Conservation (phyloP, 2,797 vertebrate species). For the Borostomias antarcticus region DNA sequence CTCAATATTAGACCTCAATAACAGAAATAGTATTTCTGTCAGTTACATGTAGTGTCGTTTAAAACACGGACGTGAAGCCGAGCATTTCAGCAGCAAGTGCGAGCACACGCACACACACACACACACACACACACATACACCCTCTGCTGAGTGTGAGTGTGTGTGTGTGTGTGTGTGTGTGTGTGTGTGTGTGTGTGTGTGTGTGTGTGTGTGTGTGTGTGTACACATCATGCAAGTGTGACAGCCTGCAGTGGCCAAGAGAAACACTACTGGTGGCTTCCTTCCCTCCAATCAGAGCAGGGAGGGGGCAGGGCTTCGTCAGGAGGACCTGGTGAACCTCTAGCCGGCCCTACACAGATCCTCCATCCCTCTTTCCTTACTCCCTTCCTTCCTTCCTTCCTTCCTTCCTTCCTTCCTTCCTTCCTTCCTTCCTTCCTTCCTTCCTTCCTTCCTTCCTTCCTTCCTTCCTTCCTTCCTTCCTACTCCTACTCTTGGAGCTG, state of each 20-base stretch:
- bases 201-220: neutral
- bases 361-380: neutral
- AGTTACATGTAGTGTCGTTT: too few relatives aligned
- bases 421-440: too few relatives aligned
- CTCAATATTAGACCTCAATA: neutral
- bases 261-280: constrained; percentile 34
- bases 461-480: too few relatives aligned
- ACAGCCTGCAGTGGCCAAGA: constrained; percentile 42
- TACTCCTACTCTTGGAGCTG: too few relatives aligned
- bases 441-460: too few relatives aligned
- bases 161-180: constrained; percentile 9
- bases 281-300: constrained; percentile 47
- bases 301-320: constrained; percentile 13
- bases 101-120: neutral
- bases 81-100: neutral
- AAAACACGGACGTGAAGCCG: too few relatives aligned
- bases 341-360: neutral
- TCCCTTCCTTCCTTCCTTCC: neutral
- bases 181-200: neutral
- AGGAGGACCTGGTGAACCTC: neutral
- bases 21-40: too few relatives aligned
- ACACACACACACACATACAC: neutral
- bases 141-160: neutral
- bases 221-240: neutral
- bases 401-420: too few relatives aligned